Evolutionary conservation across 2,113 vertebrate species (phyloP).

Genomic region (Corythoichthys haematopterus): DNA sequence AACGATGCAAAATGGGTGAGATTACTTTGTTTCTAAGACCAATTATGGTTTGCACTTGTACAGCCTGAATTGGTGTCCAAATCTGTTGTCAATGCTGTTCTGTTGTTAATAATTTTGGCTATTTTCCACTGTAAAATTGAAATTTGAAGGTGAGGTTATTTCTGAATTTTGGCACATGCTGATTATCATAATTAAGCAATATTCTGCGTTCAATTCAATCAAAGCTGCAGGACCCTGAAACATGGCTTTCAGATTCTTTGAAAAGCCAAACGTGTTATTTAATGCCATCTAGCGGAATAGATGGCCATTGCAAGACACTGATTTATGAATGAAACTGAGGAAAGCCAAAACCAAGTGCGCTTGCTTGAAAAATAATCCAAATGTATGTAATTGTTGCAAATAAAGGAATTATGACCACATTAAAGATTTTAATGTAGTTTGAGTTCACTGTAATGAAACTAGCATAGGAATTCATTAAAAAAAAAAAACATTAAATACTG

Average conservation of each 20-base stretch:
- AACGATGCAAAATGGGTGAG: not conserved
- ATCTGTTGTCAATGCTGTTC: not conserved
- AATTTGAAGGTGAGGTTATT: not conserved
- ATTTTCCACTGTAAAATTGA: not conserved
- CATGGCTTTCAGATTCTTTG: not conserved
- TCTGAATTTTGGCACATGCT: slow-evolving; percentile 1
- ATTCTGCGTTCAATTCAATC: not conserved
- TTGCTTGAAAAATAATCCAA: no score
- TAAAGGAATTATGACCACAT: slow-evolving; percentile 25
- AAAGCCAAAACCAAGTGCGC: slow-evolving; percentile 11
- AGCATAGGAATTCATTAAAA: no score
- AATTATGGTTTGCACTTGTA: not conserved
- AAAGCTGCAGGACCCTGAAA: not conserved
- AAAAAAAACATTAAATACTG: no score
- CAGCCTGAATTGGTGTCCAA: not conserved
- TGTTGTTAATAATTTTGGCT: not conserved
- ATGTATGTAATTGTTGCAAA: slow-evolving; percentile 23
- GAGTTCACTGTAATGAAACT: not conserved
- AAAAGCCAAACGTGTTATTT: not conserved
- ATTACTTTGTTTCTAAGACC: not conserved
- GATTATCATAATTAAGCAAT: not conserved
- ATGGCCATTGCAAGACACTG: not conserved
- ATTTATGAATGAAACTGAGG: not conserved
- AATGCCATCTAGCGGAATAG: not conserved
- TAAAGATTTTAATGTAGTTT: not conserved